A percentile compares a stretch with the other conserved stretches of the same genome.
These are phyloP conservation scores for Lasioglossum zephyrum DNA, from an alignment of 2,888 invertebrate genomes.

Conservation along the genomic window DNA sequence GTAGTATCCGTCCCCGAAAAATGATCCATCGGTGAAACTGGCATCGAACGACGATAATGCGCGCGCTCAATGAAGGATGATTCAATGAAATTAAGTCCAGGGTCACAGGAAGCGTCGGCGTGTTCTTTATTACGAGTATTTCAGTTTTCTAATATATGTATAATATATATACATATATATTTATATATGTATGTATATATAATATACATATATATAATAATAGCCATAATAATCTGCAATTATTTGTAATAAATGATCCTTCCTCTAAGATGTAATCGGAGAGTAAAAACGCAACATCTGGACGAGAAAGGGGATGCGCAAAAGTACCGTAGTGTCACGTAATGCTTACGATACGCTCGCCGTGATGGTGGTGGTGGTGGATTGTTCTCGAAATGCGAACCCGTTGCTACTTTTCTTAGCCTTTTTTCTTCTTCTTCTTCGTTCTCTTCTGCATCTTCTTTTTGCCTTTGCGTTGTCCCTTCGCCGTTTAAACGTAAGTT, in stretches of 20 bases:
- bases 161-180: slow-evolving; percentile 80
- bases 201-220: slow-evolving; percentile 76
- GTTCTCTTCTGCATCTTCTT: neutral
- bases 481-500: neutral
- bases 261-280: slow-evolving; percentile 75
- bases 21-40: neutral
- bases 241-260: slow-evolving; percentile 79
- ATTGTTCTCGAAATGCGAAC: slow-evolving; percentile 14
- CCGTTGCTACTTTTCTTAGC: slow-evolving; percentile 9
- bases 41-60: slow-evolving; percentile 1
- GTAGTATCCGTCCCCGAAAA: neutral
- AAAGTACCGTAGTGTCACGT: slow-evolving; percentile 62
- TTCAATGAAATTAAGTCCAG: slow-evolving; percentile 44
- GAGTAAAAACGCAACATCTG: slow-evolving; percentile 74
- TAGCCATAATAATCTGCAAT: slow-evolving; percentile 82
- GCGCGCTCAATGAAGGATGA: slow-evolving; percentile 6
- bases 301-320: slow-evolving; percentile 59
- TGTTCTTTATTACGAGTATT: slow-evolving; percentile 83
- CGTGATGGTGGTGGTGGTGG: slow-evolving; percentile 18
- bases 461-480: neutral
- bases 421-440: neutral
- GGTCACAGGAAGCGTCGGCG: slow-evolving; percentile 79
- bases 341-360: slow-evolving; percentile 59
- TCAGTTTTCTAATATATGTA: slow-evolving; percentile 83
- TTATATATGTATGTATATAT: slow-evolving; percentile 65